Evolutionary conservation across 2,888 invertebrate species (phyloP).

Genomic region (Athalia rosae): DNA sequence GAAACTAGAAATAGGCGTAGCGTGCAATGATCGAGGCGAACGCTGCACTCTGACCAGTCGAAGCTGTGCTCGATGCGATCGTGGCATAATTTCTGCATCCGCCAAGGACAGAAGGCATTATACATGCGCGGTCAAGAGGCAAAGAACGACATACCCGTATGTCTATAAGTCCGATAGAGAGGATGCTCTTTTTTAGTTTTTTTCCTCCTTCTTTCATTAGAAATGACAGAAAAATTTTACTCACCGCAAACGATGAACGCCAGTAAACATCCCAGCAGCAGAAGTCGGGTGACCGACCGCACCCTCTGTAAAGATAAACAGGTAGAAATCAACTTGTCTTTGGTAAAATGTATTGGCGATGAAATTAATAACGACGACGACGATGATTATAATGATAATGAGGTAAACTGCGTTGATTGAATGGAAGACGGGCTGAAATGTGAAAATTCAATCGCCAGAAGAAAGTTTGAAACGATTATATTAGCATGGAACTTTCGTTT

Average conservation of each 20-base stretch:
- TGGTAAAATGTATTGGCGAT: too few species aligned
- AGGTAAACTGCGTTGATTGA: too few species aligned
- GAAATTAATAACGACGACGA: too few species aligned
- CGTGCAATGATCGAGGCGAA: neutral
- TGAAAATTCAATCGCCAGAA: too few species aligned
- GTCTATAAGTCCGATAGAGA: neutral
- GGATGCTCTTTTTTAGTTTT: neutral
- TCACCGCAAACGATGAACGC: slow-evolving; percentile 64
- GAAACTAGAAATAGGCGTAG: slow-evolving; percentile 28
- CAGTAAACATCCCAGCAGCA: slow-evolving; percentile 63
- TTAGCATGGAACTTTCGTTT: too few species aligned
- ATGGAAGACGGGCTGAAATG: too few species aligned
- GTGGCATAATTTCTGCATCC: neutral
- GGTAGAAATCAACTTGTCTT: neutral
- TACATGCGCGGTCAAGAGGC: too few species aligned
- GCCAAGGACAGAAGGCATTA: too few species aligned
- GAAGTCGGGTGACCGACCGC: slow-evolving; percentile 62
- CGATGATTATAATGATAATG: too few species aligned
- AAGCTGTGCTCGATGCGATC: slow-evolving; percentile 4
- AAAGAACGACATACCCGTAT: neutral
- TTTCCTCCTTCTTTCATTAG: neutral
- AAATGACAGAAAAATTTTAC: slow-evolving; percentile 42
- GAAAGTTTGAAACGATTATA: too few species aligned
- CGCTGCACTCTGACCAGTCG: neutral
- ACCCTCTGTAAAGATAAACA: slow-evolving; percentile 61